Percentiles rank a stretch among this genome's conserved stretches.
These are phyloP conservation scores for Forficula auricularia DNA, from an alignment of 1,140 invertebrate genomes.

Conservation along the genomic window DNA sequence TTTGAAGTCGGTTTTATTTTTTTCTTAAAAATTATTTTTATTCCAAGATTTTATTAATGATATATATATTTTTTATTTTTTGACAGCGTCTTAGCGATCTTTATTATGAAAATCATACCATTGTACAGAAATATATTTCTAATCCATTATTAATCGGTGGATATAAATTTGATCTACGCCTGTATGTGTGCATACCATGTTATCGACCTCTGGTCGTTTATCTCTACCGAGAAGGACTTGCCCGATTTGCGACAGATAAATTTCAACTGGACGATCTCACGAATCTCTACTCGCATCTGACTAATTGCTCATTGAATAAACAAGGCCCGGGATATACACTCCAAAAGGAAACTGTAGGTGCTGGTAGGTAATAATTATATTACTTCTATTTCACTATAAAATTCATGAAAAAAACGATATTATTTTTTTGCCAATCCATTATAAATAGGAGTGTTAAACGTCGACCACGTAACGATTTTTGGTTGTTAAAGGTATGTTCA, in stretches of 20 bases:
- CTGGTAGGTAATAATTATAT: constrained; percentile 31
- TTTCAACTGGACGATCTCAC: constrained; percentile 62
- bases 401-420: constrained; percentile 1
- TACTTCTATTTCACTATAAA: constrained; percentile 4
- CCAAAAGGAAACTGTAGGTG: constrained; percentile 61
- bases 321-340: constrained; percentile 55
- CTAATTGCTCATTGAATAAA: constrained; percentile 74
- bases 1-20: too few species aligned
- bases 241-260: constrained; percentile 64
- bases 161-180: constrained; percentile 70
- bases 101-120: constrained; percentile 44
- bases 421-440: not conserved
- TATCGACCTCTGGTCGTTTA: constrained; percentile 66
- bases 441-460: not conserved
- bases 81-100: constrained; percentile 45
- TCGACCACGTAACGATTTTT: too few species aligned
- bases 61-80: too few species aligned
- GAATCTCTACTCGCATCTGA: constrained; percentile 76
- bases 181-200: constrained; percentile 71
- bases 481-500: too few species aligned
- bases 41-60: too few species aligned
- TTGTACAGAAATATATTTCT: constrained; percentile 68
- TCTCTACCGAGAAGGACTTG: constrained; percentile 64
- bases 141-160: constrained; percentile 70
- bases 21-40: too few species aligned